These are phyloP conservation scores for Paraplagusia blochii DNA, from an alignment of 2,113 vertebrate genomes.

Conservation along the genomic window DNA sequence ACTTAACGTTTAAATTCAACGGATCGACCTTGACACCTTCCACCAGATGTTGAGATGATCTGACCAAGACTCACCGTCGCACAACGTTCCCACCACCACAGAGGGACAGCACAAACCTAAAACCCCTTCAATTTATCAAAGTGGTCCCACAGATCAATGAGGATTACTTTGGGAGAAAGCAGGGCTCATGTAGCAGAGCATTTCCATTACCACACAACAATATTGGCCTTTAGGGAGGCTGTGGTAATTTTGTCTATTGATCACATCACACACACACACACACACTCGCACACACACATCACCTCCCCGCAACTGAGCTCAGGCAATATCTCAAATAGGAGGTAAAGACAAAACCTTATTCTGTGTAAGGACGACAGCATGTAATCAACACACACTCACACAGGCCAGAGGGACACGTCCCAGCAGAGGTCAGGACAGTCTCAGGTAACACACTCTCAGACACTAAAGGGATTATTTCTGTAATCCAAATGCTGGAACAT, in stretches of 20 bases:
- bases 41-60: no score
- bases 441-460: slow-evolving; percentile 53
- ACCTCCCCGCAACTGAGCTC: slow-evolving; percentile 37
- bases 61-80: slow-evolving; percentile 5
- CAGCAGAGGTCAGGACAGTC: slow-evolving; percentile 48
- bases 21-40: no score
- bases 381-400: slow-evolving; percentile 11
- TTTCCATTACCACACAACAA: slow-evolving; percentile 71
- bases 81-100: slow-evolving; percentile 3
- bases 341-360: slow-evolving; percentile 38
- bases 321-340: slow-evolving; percentile 46
- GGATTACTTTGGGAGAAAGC: slow-evolving; percentile 73
- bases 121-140: slow-evolving; percentile 76
- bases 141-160: slow-evolving; percentile 74
- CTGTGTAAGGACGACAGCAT: slow-evolving; percentile 15
- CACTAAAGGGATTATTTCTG: slow-evolving; percentile 68
- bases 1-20: no score
- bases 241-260: slow-evolving; percentile 71
- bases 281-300: slow-evolving; percentile 62
- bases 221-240: slow-evolving; percentile 65
- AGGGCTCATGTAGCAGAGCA: slow-evolving; percentile 56
- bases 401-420: slow-evolving; percentile 22
- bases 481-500: slow-evolving; percentile 64
- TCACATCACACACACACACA: slow-evolving; percentile 61
- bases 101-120: slow-evolving; percentile 49